phyloP scores from a whole-genome alignment of 2,113 vertebrate species.

The Leptosomus discolor region DNA sequence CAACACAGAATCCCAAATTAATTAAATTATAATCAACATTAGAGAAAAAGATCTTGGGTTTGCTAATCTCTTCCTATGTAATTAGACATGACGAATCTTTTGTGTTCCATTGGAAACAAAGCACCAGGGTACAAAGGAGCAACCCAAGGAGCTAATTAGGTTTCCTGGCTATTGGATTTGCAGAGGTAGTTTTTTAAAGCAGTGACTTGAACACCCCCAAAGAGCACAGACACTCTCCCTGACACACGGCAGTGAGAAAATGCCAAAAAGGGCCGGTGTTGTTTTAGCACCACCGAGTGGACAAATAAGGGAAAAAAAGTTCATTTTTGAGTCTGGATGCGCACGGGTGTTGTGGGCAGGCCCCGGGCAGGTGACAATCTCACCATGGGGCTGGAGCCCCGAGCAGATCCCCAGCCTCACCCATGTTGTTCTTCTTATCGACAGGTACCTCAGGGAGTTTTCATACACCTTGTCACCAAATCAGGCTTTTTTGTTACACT shows the following conservation, averaged over 20 bases:
- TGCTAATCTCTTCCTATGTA: not conserved
- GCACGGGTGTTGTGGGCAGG: accelerated
- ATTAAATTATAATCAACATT: not conserved
- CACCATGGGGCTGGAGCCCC: not conserved
- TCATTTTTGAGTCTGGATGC: not conserved
- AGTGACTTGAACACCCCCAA: not conserved
- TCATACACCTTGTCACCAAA: not conserved
- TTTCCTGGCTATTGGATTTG: not conserved
- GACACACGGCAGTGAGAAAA: not conserved
- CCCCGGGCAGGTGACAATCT: not conserved
- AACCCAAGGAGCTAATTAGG: not conserved
- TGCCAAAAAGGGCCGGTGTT: not conserved
- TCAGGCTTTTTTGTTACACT: not conserved
- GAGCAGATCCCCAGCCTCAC: not conserved
- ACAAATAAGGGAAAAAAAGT: not conserved
- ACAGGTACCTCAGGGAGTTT: not conserved
- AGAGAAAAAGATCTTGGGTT: not conserved
- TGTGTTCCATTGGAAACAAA: not conserved
- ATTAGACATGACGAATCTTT: not conserved
- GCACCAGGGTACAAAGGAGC: not conserved
- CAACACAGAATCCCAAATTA: not conserved
- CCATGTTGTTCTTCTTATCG: not conserved
- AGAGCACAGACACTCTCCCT: not conserved
- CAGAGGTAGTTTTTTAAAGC: not conserved
- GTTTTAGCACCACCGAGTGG: slow-evolving; percentile 62